A percentile compares a stretch with the other conserved stretches of the same genome.
Evolutionary conservation across 1,140 invertebrate genomes (phyloP).

Genomic region (Drosophila fuyamai): DNA sequence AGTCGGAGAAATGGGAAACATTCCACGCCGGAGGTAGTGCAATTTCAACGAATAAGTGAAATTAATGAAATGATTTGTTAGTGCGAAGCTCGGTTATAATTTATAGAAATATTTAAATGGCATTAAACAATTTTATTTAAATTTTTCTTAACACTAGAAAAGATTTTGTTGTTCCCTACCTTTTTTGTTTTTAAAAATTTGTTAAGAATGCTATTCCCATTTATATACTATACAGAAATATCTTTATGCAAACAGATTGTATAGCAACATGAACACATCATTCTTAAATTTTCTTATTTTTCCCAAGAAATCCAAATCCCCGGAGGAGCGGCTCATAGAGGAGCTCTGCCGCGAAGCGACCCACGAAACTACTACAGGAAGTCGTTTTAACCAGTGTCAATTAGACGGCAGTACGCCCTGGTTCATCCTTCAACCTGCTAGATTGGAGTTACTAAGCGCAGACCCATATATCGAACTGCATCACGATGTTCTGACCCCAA

Average conservation of each 20-base stretch:
- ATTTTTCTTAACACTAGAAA: no score
- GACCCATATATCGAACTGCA: conserved; percentile 94
- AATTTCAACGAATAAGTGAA: background rate
- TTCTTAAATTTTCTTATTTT: background rate
- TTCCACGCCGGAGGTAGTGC: background rate
- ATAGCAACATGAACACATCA: no score
- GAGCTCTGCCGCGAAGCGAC: conserved; percentile 65
- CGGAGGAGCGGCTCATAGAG: conserved; percentile 58
- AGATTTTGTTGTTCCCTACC: no score
- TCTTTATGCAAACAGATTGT: background rate
- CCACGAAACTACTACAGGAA: conserved; percentile 23
- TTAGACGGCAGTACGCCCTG: conserved; percentile 87
- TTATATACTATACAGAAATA: background rate
- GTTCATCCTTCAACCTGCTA: conserved; percentile 91
- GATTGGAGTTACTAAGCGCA: conserved; percentile 94
- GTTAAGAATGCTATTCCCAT: no score
- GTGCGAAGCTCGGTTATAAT: no score
- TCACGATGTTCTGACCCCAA: conserved; percentile 91
- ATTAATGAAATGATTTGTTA: background rate
- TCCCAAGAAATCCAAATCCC: conserved; percentile 39
- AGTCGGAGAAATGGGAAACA: conserved; percentile 10
- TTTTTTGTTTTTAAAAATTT: no score
- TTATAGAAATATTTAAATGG: no score
- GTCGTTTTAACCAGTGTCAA: conserved; percentile 36
- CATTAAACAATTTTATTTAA: no score